Percentiles rank a stretch among this genome's conserved stretches.
Conservation (phyloP, 1,140 invertebrate genomes). For the Achroia grisella region DNA sequence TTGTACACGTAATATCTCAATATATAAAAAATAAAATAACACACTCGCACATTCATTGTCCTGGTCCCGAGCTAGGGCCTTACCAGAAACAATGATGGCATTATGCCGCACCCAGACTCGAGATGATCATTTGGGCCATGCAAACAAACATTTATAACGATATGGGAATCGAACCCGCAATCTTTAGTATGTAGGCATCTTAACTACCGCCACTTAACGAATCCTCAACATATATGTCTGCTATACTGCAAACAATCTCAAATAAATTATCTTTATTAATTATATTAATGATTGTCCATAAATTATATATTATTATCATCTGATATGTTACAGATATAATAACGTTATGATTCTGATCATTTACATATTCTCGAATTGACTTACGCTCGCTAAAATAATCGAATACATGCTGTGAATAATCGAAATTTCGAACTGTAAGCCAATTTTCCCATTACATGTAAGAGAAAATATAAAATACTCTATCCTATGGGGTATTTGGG, state of each 20-base stretch:
- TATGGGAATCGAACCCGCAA: no score
- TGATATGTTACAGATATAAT: conserved; percentile 45
- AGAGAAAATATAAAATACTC: conserved; percentile 10
- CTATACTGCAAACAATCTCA: conserved; percentile 65
- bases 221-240: conserved; percentile 25
- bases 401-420: neutral
- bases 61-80: neutral
- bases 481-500: conserved; percentile 35
- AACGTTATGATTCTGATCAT: neutral
- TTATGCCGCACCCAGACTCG: no score
- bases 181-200: no score
- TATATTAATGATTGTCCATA: conserved; percentile 30
- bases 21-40: conserved; percentile 8
- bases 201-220: no score
- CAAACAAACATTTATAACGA: no score
- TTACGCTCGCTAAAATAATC: neutral
- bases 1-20: conserved; percentile 67
- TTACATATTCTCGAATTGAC: neutral
- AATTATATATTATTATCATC: conserved; percentile 64
- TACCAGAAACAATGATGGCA: no score
- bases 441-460: conserved; percentile 19
- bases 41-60: no score
- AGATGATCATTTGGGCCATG: no score
- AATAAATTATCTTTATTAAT: conserved; percentile 40
- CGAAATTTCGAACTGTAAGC: conserved; percentile 16